phyloP scores from a whole-genome alignment of 2,888 invertebrate genomes.

The Alcis repandata region DNA sequence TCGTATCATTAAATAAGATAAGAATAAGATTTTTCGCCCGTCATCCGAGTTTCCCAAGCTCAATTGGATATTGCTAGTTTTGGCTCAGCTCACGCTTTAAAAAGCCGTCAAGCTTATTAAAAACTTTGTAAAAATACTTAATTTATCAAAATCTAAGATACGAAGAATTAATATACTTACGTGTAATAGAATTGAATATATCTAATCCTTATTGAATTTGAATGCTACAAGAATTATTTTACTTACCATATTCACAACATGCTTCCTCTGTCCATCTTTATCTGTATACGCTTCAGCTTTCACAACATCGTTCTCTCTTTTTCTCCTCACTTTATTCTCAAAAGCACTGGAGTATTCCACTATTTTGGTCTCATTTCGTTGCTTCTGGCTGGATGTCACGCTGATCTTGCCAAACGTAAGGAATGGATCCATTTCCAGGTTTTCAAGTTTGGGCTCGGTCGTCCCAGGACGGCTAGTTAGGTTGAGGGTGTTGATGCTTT shows the following conservation, averaged over 20 bases:
- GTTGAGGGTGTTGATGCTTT: slow-evolving; percentile 89
- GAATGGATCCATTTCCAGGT: slow-evolving; percentile 80
- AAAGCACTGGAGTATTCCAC: slow-evolving; percentile 64
- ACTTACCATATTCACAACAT: slow-evolving; percentile 91
- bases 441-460: slow-evolving; percentile 80
- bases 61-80: no score
- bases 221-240: not conserved
- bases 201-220: no score
- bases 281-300: slow-evolving; percentile 89
- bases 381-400: slow-evolving; percentile 70
- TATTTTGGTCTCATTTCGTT: slow-evolving; percentile 66
- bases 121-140: no score
- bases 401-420: slow-evolving; percentile 70
- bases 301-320: slow-evolving; percentile 90
- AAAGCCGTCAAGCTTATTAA: no score
- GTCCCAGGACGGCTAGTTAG: slow-evolving; percentile 78
- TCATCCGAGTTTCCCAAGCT: no score
- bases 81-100: no score
- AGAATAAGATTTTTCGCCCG: no score
- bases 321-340: slow-evolving; percentile 83
- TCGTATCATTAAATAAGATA: no score
- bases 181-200: no score
- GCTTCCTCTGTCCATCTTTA: slow-evolving; percentile 89
- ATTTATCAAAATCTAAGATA: no score
- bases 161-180: no score